A percentile compares a stretch with the other conserved stretches of the same genome.
Conservation (phyloP, 2,113 vertebrate species). For the Onychostruthus taczanowskii region DNA sequence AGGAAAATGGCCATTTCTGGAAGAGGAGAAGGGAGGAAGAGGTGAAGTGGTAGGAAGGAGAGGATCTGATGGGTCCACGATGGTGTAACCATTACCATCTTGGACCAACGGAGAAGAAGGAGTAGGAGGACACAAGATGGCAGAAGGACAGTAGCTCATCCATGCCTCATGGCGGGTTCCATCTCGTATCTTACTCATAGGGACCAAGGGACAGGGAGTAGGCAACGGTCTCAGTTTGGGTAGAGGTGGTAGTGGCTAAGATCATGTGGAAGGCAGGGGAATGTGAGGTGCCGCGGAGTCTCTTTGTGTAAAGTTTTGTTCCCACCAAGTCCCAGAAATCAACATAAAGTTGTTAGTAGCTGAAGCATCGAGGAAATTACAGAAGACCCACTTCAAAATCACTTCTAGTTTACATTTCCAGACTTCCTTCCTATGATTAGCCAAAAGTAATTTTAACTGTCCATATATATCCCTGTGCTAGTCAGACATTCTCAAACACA, state of each 20-base stretch:
- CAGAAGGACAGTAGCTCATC: background rate
- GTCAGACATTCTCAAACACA: background rate
- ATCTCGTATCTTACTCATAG: background rate
- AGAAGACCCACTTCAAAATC: background rate
- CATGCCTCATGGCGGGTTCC: background rate
- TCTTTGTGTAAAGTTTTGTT: background rate
- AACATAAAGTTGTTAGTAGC: background rate
- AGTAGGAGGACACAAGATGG: background rate
- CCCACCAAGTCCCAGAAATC: background rate
- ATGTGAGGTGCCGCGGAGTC: accelerated
- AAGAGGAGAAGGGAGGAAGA: background rate
- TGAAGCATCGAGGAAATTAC: background rate
- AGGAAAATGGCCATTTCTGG: background rate
- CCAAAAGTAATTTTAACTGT: background rate
- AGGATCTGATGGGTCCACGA: background rate
- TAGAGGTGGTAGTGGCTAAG: background rate
- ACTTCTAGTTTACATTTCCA: background rate
- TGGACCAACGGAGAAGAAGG: background rate
- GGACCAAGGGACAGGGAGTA: background rate
- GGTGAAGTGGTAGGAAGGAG: background rate
- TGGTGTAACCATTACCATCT: background rate
- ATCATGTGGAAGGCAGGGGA: background rate
- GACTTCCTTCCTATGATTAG: background rate
- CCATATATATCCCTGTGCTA: background rate
- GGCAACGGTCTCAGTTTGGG: background rate